Evolutionary conservation across 2,797 vertebrate species (phyloP).

Genomic region (Chrysolophus pictus): DNA sequence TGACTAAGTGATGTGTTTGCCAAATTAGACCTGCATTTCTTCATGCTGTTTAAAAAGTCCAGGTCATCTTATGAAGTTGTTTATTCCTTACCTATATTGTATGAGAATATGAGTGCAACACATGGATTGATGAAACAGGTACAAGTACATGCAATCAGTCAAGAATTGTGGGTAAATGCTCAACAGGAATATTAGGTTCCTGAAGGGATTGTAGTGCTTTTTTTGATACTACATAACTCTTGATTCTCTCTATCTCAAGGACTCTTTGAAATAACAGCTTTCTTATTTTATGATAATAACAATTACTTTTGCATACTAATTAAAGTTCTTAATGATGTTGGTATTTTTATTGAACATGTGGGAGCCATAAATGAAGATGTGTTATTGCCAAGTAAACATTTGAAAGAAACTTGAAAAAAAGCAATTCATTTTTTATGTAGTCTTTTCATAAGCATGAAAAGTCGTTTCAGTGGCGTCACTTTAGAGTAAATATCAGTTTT

Average conservation of each 20-base stretch:
- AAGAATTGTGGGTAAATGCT: neutral
- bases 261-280: neutral
- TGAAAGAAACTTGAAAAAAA: neutral
- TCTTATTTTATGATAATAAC: neutral
- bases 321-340: neutral
- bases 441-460: neutral
- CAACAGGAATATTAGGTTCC: neutral
- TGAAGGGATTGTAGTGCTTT: neutral
- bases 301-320: neutral
- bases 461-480: neutral
- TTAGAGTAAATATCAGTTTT: neutral
- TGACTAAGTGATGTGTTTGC: neutral
- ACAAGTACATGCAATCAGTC: neutral
- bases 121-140: rapidly evolving
- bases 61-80: neutral
- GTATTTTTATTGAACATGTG: neutral
- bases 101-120: neutral
- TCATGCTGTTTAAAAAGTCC: neutral
- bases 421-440: neutral
- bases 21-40: neutral
- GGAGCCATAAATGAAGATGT: neutral
- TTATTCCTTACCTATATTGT: neutral
- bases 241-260: neutral
- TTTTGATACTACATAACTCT: neutral
- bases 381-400: neutral